Evolutionary conservation across 2,797 vertebrate species (phyloP), one percentile per base, ranked within the genome.

Genomic region (Spinus pinus): DNA sequence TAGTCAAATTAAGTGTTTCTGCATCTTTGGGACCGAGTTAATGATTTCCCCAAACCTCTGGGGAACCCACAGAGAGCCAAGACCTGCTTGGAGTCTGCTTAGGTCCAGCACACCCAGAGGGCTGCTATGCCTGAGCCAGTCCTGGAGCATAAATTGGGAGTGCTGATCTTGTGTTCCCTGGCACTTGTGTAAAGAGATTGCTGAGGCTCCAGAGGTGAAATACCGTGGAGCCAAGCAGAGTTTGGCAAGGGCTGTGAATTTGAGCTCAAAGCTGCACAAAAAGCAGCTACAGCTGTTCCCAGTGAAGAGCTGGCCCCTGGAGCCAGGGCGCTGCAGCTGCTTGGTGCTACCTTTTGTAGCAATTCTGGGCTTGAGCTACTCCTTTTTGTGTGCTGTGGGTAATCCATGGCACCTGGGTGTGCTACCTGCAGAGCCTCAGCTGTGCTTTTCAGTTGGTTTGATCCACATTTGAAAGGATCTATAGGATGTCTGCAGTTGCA

Each of bases 191-290:
- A 90, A 53, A 88, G 58, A 54, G 46, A 28, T 50, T 72, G 46
- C 65, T 67, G 50, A 86, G 44, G 66, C 73, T 93, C 39, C 47
- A 88, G 77, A 84, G 78, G 54, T 92, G 62, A 86, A 72, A 86
- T 81, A 65, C 22, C 23, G 21, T 0, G 0, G 62, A 96, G 73
- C 66, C 66, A 88, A 84, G 81, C n/a, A 47, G 62, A 35, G 10
- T 75, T 62, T 96, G 92, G 86, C 77, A 90, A 41, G 62, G 51
- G 13, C 70, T 92, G 50, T n/a, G 62, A 84, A 58, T 86, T 6
- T 83, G 66, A 93, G 62, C 58, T 94, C 46, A 44, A 41, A 86
- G 73, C 77, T 84, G 28, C 54, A 27, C 49, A 54, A 79, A 84
- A 93, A 93, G 54, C 86, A 54, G 54, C 54, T 69, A 13, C 70